Evolutionary conservation across 2,888 invertebrate genomes (phyloP), one percentile per base, ranked within the genome.

Genomic region (Penaeus monodon): DNA sequence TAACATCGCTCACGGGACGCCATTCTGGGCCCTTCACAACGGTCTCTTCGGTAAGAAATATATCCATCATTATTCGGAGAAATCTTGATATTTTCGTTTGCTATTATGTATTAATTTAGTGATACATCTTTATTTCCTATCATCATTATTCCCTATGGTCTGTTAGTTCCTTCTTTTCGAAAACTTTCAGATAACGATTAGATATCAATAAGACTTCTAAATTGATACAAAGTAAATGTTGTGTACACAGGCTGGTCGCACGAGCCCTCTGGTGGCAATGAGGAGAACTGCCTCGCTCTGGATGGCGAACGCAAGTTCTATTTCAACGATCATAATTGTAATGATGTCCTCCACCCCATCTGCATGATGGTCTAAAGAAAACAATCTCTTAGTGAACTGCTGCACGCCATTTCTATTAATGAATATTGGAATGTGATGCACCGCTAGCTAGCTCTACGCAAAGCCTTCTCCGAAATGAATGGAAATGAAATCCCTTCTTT

Each of bases 271-370:
- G 84, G 84, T 17, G 73, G 73, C 27, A 12, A 38, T n/a, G 27
- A 79, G 2, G 84, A 84, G 84, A 79, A 79, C 84, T 84, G 84
- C 29, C 73, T 84, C 38, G 78, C 84, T 8, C 24, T 84, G 68
- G 79, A 78, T 33, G 27, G 57, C 17, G 63, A 29, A 0, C 38
- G 73, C 17, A 49, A 29, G 38, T 79, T 73, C 73, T 84, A 78
- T 79, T 84, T 84, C 70, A 79, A 84, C 63, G 84, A 84, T 57
- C 33, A 33, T 10, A 4, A 57, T 38, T 84, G 84, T 44, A 33
- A 33, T n/a, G 20, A n/a, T 20, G 4, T 2, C 78, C 33, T 49
- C 73, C 84, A 84, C 63, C 79, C 84, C n/a, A 20, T 84, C 49
- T 84, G 84, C 49, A 65, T 77, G 79, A 70, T 73, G 68, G n/a